These are phyloP conservation scores for Protomyctophum bolini DNA, from an alignment of 2,113 vertebrate genomes.

Conservation along the genomic window DNA sequence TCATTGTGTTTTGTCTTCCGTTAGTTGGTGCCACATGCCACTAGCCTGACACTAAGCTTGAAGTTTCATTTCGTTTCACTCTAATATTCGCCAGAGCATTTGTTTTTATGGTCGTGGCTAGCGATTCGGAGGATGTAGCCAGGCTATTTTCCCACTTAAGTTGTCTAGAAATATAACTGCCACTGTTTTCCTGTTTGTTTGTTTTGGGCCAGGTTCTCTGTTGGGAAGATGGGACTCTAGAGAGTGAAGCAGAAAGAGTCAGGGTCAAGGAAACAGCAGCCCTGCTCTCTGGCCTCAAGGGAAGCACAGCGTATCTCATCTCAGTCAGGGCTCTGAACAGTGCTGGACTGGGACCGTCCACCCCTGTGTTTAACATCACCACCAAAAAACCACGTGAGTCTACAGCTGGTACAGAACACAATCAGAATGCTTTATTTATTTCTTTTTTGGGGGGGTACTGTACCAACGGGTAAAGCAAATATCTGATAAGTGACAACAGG, in stretches of 20 bases:
- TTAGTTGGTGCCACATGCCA: no score
- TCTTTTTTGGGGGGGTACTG: no score
- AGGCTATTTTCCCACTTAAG: no score
- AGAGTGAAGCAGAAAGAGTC: constrained; percentile 80
- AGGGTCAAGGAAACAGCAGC: constrained; percentile 80
- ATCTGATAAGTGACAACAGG: no score
- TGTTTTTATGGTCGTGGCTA: no score
- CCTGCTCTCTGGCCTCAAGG: constrained; percentile 82
- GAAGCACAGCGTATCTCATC: constrained; percentile 83
- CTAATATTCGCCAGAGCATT: no score
- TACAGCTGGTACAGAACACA: background rate
- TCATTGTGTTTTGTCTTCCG: no score
- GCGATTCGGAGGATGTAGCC: no score
- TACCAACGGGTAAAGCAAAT: no score
- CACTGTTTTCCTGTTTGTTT: background rate
- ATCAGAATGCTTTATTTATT: background rate
- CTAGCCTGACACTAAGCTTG: no score
- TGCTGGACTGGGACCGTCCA: constrained; percentile 86
- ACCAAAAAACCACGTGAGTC: constrained; percentile 93
- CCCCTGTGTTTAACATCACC: constrained; percentile 82
- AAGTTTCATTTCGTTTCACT: no score
- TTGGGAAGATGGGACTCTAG: constrained; percentile 84
- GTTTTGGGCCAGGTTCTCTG: constrained; percentile 82
- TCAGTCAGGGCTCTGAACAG: constrained; percentile 89
- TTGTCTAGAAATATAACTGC: no score